phyloP scores from a whole-genome alignment of 2,797 vertebrate species.

The Neosilurus hyrtlii region DNA sequence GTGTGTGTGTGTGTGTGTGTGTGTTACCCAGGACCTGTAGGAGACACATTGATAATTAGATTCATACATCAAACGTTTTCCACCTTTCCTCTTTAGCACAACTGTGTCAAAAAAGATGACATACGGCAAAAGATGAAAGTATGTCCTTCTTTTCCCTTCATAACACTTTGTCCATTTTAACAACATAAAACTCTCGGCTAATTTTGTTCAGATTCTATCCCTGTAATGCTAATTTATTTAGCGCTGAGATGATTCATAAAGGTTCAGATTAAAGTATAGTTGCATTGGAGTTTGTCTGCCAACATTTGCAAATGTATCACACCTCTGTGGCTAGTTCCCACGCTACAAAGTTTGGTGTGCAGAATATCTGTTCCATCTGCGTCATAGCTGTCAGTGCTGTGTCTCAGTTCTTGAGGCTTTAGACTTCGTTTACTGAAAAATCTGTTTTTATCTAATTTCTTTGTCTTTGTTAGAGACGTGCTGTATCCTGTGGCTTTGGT shows the following conservation, averaged over 20 bases:
- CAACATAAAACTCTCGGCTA: background rate
- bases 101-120: conserved; percentile 22
- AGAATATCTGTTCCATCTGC: background rate
- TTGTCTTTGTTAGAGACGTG: background rate
- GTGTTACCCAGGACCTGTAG: conserved; percentile 35
- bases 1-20: conserved; percentile 21
- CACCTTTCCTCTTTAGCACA: conserved; percentile 29
- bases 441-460: background rate
- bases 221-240: background rate
- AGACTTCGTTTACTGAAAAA: background rate
- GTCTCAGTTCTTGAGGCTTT: background rate
- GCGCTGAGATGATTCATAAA: background rate
- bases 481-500: too few species aligned
- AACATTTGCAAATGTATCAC: background rate
- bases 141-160: background rate
- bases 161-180: conserved; percentile 2
- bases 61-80: conserved; percentile 42
- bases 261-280: background rate
- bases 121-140: conserved; percentile 23
- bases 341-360: background rate
- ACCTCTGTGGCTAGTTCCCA: background rate
- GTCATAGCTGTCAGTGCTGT: background rate
- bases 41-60: conserved; percentile 43
- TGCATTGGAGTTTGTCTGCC: background rate
- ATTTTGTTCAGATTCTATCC: background rate